Base-by-base conservation (phyloP, 2,888 invertebrate species). In the Nudaria mundana region DNA sequence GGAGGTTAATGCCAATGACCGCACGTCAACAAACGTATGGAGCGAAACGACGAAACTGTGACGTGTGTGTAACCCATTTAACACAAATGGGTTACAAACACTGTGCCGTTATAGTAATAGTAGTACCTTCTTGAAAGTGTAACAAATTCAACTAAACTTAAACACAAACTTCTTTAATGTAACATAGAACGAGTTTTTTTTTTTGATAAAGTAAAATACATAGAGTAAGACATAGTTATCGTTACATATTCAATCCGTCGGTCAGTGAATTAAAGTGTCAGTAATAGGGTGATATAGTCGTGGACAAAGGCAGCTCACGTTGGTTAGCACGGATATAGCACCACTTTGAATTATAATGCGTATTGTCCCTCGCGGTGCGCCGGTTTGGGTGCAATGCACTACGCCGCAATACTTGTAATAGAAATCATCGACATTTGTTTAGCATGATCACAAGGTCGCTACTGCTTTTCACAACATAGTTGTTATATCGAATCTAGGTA, bases 281-380 rank as follows among this genome's bases (percentile, higher is more conserved):
- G 46, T 62, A 59, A 59, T 56, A 56, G 53, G 56, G 48, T 50
- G 58, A 63, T 71, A 71, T 68, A 66, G 49, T 51, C 52, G 59
- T 52, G 58, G 61, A 71, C 74, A 71, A 70, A 69, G 71, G 66
- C 64, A 66, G 65, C 65, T 71, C 79, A 81, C 80, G 85, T 79
- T 75, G 74, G 75, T 69, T 64, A 71, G 84, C 77, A 70, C 84
- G 83, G 84, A 85, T 84, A 84, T 82, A 81, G 78, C 79, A 77
- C 77, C 79, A 78, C 75, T 78, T 83, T 77, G 83, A 85, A 87
- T 87, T 79, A 82, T 83, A 88, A 87, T 86, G 85, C 75, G 83
- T 79, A 86, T 86, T 86, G 87, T 87, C 84, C 76, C 66, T 70
- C 71, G 72, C 69, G 58, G 64, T 66, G 69, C 70, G 71, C 71